Base-by-base conservation (phyloP, 2,888 invertebrate genomes). In the Ormia ochracea region DNA sequence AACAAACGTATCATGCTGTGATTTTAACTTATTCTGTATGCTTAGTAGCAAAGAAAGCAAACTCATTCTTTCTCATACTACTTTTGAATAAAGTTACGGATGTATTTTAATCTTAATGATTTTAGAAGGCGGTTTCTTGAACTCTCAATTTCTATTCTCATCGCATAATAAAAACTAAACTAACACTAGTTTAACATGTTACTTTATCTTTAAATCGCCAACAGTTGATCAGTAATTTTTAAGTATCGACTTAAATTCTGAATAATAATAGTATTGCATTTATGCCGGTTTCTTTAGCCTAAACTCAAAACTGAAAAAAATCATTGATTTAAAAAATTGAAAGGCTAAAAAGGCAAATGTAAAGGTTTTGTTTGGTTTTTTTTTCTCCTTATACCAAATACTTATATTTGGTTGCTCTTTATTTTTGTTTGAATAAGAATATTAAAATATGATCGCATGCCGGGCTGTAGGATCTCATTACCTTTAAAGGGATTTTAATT, bases 401-500 rank as follows among this genome's bases (percentile, higher is more conserved):
- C 4, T 3, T 14, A 5, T 10, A 4, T 4, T 31, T 50, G 2
- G 3, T 36, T 26, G 31, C 33, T 26, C 10, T 45, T n/a, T 23
- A 10, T 23, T 21, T 33, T n/a, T 36, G 14, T 28, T 31, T 56
- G n/a, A 41, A 63, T 66, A 31, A 28, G 56, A 54, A 54, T 54
- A 63, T 75, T 41, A 28, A 23, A 36, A 50, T 31, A 26, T 33
- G 36, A 21, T 45, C 50, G 43, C 54, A 41, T 41, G 33, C 33
- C 66, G 59, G 58, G 61, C 80, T 61, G 77, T 68, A 77, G 78
- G 76, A 82, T 87, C 86, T 86, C 85, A 87, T 88, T 88, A 86
- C 84, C 50, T 86, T 87, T 86, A 84, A 87, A 87, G 84, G 86
- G 87, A 87, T 88, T 87, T 87, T 84, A 87, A 88, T 87, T 86